phyloP scores from a whole-genome alignment of 1,140 invertebrate species.

The Heliconius hewitsoni region DNA sequence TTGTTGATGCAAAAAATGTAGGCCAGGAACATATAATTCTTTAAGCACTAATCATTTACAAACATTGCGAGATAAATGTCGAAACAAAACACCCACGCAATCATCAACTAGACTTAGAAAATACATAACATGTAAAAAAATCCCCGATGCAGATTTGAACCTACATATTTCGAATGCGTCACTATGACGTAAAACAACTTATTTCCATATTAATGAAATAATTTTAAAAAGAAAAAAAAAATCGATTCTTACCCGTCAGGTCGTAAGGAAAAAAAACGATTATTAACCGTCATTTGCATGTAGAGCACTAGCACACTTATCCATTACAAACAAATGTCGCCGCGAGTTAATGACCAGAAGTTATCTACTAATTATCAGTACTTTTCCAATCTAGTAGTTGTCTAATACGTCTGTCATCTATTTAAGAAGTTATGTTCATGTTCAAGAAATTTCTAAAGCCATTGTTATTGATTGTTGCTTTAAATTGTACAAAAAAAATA shows the following conservation, averaged over 20 bases:
- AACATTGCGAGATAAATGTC: too few relatives aligned
- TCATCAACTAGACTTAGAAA: too few relatives aligned
- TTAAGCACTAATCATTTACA: too few relatives aligned
- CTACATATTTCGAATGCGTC: too few relatives aligned
- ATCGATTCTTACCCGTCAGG: not conserved
- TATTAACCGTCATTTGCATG: not conserved
- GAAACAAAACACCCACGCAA: too few relatives aligned
- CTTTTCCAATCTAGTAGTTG: not conserved
- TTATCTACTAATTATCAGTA: not conserved
- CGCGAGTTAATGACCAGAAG: conserved; percentile 7
- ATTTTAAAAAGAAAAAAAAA: not conserved
- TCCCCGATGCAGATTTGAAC: too few relatives aligned
- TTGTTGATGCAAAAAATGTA: too few relatives aligned
- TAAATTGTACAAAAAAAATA: not conserved
- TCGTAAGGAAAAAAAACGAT: not conserved
- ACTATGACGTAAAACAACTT: too few relatives aligned
- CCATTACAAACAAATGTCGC: conserved; percentile 1
- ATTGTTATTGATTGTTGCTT: not conserved
- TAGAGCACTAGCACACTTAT: not conserved
- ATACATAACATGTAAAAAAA: too few relatives aligned
- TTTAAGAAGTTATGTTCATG: not conserved
- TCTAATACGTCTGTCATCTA: conserved; percentile 2
- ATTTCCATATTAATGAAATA: too few relatives aligned
- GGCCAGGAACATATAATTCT: too few relatives aligned
- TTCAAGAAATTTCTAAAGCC: not conserved